phyloP scores from a whole-genome alignment of 2,113 vertebrate genomes.

The Marmota monax region DNA sequence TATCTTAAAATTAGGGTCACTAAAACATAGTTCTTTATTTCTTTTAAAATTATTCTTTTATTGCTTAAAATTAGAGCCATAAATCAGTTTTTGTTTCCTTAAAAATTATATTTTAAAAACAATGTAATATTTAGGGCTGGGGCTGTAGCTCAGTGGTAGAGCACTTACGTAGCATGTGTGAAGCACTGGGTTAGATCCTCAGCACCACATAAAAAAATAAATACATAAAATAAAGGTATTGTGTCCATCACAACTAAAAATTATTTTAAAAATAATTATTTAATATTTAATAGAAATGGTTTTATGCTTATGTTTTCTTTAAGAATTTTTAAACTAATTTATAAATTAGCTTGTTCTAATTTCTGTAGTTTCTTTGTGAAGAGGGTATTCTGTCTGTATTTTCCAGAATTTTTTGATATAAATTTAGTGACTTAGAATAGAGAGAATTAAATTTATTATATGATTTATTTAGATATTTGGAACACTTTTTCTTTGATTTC shows the following conservation, averaged over 20 bases:
- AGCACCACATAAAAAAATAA: too few species aligned
- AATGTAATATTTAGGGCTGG: background rate
- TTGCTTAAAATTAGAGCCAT: background rate
- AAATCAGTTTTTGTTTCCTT: background rate
- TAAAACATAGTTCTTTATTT: background rate
- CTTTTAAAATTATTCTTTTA: background rate
- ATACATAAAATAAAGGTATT: too few species aligned
- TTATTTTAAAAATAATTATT: slow-evolving; percentile 25
- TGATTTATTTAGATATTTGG: background rate
- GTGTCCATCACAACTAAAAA: too few species aligned
- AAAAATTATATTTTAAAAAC: slow-evolving; percentile 51
- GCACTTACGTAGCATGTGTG: too few species aligned
- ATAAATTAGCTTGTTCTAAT: background rate
- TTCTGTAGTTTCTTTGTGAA: slow-evolving; percentile 28
- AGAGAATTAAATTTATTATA: slow-evolving; percentile 9
- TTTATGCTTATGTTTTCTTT: background rate
- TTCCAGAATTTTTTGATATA: background rate
- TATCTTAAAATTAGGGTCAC: slow-evolving; percentile 13
- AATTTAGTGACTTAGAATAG: slow-evolving; percentile 31
- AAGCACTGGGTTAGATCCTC: too few species aligned
- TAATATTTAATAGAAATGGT: background rate
- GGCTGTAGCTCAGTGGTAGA: too few species aligned
- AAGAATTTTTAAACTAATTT: slow-evolving; percentile 31
- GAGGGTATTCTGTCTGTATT: background rate
- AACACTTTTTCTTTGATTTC: slow-evolving; percentile 44